These are phyloP conservation scores for Maniola jurtina DNA, from an alignment of 1,140 invertebrate genomes.

Conservation along the genomic window DNA sequence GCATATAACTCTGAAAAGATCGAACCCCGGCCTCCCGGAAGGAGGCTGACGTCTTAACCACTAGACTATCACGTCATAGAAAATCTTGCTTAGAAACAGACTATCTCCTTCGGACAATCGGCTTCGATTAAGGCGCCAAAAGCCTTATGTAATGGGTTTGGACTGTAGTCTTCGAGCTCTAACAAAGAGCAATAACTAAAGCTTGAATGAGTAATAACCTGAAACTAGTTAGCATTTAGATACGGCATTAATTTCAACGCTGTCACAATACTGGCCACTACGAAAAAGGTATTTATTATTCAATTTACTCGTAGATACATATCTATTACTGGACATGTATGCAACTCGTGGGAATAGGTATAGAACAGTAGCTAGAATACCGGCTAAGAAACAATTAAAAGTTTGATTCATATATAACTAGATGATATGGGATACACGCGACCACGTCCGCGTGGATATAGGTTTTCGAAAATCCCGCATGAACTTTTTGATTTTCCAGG, in stretches of 20 bases:
- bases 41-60: too few relatives aligned
- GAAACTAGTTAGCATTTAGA: slow-evolving; percentile 43
- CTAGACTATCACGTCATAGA: neutral
- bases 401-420: too few relatives aligned
- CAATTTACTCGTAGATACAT: slow-evolving; percentile 39
- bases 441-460: too few relatives aligned
- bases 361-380: neutral
- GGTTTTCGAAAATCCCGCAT: too few relatives aligned
- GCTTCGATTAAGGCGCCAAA: slow-evolving; percentile 21
- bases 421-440: neutral
- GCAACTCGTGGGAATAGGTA: slow-evolving; percentile 26
- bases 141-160: slow-evolving; percentile 25
- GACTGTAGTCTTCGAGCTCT: slow-evolving; percentile 23
- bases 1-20: too few relatives aligned
- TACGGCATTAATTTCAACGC: slow-evolving; percentile 37
- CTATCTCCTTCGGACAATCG: too few relatives aligned
- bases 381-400: slow-evolving; percentile 3
- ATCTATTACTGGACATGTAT: slow-evolving; percentile 26
- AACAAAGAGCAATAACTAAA: slow-evolving; percentile 36
- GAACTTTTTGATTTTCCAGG: too few relatives aligned
- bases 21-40: too few relatives aligned
- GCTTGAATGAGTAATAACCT: slow-evolving; percentile 36
- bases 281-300: slow-evolving; percentile 43
- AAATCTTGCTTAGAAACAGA: slow-evolving; percentile 8
- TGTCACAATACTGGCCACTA: slow-evolving; percentile 36